Evolutionary conservation across 2,113 vertebrate species (phyloP).

Genomic region (Erythrolamprus reginae): DNA sequence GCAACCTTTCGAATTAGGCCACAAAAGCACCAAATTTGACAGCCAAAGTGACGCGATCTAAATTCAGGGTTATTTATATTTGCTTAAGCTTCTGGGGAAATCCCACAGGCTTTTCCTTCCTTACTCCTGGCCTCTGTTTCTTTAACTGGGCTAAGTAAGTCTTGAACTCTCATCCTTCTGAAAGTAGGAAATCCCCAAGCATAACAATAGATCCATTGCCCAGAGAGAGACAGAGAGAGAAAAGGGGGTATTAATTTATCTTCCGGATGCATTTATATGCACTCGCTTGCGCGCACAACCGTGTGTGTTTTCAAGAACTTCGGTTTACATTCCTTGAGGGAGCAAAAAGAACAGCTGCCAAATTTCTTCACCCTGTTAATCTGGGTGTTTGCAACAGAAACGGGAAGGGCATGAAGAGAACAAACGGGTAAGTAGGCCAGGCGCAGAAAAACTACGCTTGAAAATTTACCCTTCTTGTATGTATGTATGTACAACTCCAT

Average conservation of each 20-base stretch:
- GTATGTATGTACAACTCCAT: too few relatives aligned
- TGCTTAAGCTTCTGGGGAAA: not conserved
- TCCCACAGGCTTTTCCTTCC: not conserved
- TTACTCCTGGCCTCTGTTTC: not conserved
- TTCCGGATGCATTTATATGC: not conserved
- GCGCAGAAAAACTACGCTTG: not conserved
- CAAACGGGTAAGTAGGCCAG: not conserved
- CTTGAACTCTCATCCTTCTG: not conserved
- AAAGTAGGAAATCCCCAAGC: slow-evolving; percentile 3
- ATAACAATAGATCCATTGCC: not conserved
- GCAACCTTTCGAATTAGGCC: not conserved
- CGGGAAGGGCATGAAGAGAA: not conserved
- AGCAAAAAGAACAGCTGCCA: not conserved
- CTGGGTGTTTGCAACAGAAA: not conserved
- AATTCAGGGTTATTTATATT: not conserved
- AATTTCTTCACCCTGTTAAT: not conserved
- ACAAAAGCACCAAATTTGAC: not conserved
- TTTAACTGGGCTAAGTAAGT: not conserved
- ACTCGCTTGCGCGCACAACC: too few relatives aligned
- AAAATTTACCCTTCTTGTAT: too few relatives aligned
- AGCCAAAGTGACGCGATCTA: not conserved
- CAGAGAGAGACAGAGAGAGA: too few relatives aligned
- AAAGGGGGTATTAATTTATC: not conserved
- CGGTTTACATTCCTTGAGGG: not conserved
- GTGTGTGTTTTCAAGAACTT: not conserved